phyloP scores from a whole-genome alignment of 2,888 invertebrate species.

The Celastrina argiolus region DNA sequence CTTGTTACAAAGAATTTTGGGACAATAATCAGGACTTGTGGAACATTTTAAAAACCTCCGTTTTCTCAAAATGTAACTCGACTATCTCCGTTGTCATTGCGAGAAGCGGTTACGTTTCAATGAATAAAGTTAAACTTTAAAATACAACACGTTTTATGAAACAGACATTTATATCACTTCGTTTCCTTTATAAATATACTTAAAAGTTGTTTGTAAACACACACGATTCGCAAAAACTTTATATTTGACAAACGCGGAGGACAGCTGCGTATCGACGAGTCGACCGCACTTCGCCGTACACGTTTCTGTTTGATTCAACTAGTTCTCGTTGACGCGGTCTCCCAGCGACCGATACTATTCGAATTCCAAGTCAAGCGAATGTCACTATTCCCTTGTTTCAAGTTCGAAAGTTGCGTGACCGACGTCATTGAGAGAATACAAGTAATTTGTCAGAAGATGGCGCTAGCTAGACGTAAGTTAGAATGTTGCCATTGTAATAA shows the following conservation, averaged over 20 bases:
- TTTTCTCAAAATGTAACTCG: constrained; percentile 74
- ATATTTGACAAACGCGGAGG: constrained; percentile 68
- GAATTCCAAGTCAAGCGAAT: constrained; percentile 60
- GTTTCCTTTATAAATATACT: constrained; percentile 66
- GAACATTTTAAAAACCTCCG: constrained; percentile 75
- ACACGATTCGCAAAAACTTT: constrained; percentile 72
- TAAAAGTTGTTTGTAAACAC: constrained; percentile 72
- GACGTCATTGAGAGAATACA: constrained; percentile 31
- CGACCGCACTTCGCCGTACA: constrained; percentile 78
- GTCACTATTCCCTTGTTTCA: constrained; percentile 60
- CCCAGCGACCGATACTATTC: constrained; percentile 53
- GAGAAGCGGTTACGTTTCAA: constrained; percentile 72
- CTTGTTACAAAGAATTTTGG: constrained; percentile 59
- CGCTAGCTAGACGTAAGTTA: constrained; percentile 32
- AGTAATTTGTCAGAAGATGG: constrained; percentile 45
- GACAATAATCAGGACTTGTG: constrained; percentile 71
- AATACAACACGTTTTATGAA: constrained; percentile 60
- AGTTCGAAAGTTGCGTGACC: constrained; percentile 66
- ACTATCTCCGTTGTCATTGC: constrained; percentile 77
- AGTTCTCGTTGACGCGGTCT: constrained; percentile 44
- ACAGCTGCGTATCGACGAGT: constrained; percentile 76
- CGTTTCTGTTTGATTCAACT: constrained; percentile 58
- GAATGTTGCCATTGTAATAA: constrained; percentile 25
- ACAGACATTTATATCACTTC: constrained; percentile 73
- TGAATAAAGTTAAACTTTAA: constrained; percentile 61